Conservation (phyloP, 2,888 invertebrate genomes). For the Pecten maximus region DNA sequence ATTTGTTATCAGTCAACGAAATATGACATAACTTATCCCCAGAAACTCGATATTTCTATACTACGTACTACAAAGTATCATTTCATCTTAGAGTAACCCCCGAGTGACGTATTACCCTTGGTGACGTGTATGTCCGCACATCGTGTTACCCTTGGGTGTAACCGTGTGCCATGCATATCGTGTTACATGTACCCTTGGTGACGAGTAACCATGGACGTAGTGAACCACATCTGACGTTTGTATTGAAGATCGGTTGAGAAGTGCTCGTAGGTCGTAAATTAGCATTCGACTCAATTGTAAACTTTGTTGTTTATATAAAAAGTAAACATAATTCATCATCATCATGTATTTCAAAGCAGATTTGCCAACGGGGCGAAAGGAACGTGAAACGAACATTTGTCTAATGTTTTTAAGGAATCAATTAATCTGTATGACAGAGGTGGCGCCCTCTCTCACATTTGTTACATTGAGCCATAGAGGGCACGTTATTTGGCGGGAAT, state of each 20-base stretch:
- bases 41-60: too few species aligned
- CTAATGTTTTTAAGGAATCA: background rate
- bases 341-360: background rate
- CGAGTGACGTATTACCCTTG: background rate
- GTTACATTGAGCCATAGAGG: background rate
- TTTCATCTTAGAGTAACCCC: background rate
- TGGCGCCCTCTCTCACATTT: background rate
- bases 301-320: background rate
- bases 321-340: conserved; percentile 13
- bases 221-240: background rate
- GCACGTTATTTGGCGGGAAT: background rate
- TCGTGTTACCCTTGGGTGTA: background rate
- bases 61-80: too few species aligned
- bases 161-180: background rate
- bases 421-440: background rate
- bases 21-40: too few species aligned
- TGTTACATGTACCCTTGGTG: background rate
- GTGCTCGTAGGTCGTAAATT: background rate
- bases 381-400: conserved; percentile 12
- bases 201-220: background rate
- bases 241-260: background rate
- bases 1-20: too few species aligned
- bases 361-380: background rate
- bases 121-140: background rate
- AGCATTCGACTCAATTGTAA: background rate